Base-by-base conservation (phyloP, 2,113 vertebrate genomes). In the Misgurnus anguillicaudatus region DNA sequence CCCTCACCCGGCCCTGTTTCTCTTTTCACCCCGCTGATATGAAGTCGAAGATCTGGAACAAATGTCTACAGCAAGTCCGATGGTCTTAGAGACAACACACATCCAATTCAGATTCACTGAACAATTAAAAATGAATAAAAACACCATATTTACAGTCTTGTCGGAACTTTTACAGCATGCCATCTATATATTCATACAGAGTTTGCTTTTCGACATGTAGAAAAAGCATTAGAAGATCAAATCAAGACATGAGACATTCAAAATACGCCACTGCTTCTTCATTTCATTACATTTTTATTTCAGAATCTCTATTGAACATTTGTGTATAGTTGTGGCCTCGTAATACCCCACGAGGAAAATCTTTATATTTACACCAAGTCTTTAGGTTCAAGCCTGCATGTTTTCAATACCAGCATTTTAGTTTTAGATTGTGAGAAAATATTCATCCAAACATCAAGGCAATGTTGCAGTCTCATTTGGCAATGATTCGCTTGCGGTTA, bases 71-170 rank as follows among this genome's bases (percentile, higher is more conserved):
- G 91, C 86, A 66, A 92, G 89, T 91, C 87, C 88, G 85, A 89
- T 91, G 89, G 90, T 89, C 91, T 91, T 90, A 91, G 84, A 92
- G 90, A 93, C 90, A 85, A 93, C 90, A 92, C 91, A 90, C 75
- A 93, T 87, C 89, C 89, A 90, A 91, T 91, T 90, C 90, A 91
- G 90, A 88, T 42, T 92, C 90, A 93, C 90, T 89, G 90, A 93
- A 93, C 92, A 90, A 91, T 91, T 91, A 91, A 91, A 94, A 93
- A 93, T 91, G 91, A 93, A 92, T 93, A 94, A 91, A 93, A 93
- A 94, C 93, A 94, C 91, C 85, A 89, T 93, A 94, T 94, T 92
- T 94, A 94, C 92, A 85, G 87, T 91, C 80, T 88, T 82, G 87
- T 90, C 89, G 87, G 90, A 91, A 90, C 91, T 89, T 91, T 88